Evolutionary conservation across 1,140 invertebrate species (phyloP), one percentile per base, ranked within the genome.

Genomic region (Harlomillsia oculata): DNA sequence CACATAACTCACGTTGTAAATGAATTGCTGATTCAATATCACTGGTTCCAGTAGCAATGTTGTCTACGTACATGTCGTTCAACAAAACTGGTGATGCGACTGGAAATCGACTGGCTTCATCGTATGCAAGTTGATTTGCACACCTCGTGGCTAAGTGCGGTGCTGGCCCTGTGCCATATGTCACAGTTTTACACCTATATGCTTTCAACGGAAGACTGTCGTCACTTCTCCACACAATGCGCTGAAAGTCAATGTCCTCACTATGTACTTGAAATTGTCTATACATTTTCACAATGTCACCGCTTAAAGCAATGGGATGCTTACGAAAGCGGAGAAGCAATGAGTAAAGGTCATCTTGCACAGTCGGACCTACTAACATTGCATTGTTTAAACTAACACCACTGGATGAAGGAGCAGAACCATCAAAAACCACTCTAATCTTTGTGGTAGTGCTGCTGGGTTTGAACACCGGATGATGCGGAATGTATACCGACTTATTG

Each of bases 351-450:
- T 44, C 41, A 5, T 25, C 16, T 26, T 44, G 41, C 41, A 44
- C 5, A n/a, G n/a, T 44, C 1, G 41, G 41, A n/a, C 62, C 62
- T 8, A 59, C 46, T 14, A 51, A 20, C 11, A 62, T 16, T n/a
- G 25, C 29, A 2, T 59, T 53, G 59, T 66, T 66, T 11, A 64
- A 32, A 1, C 62, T 64, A 2, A 51, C 14, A 20, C 51, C 62
- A 18, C 28, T 34, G 1, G 52, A 23, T 2, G 60, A 39, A 11
- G 43, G 52, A 13, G 58, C 54, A 4, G 60, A 58, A 2, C 48
- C 65, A 57, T 66, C 53, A 45, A 65, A 65, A 2, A 66, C 65
- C 0, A 66, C 63, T 18, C 65, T 23, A 8, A 60, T 20, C 29
- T 63, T 63, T 28, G 63, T 63, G 11, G 58, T 60, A 13, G 56